Evolutionary conservation across 2,113 vertebrate genomes (phyloP).

Genomic region (Calonectris borealis): DNA sequence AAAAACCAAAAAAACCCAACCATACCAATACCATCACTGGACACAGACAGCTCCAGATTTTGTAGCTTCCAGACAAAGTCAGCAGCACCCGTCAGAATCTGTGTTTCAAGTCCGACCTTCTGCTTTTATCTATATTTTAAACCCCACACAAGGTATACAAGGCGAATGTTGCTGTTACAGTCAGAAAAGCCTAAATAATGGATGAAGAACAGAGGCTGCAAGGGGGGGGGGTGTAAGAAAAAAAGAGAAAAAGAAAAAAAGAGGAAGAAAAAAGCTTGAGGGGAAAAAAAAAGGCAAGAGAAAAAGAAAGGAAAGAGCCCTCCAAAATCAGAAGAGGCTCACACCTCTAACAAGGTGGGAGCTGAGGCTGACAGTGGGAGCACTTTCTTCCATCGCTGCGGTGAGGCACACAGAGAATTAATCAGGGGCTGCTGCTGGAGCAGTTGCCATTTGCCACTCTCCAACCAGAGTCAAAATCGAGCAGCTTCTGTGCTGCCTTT

Average conservation of each 20-base stretch:
- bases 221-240: background rate
- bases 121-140: slow-evolving; percentile 99
- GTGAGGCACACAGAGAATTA: background rate
- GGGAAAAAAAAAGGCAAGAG: background rate
- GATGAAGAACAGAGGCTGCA: slow-evolving; percentile 82
- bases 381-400: background rate
- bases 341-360: background rate
- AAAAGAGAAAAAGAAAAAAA: background rate
- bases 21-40: background rate
- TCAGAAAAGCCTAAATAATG: slow-evolving; percentile 86
- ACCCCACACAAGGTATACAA: slow-evolving; percentile 94
- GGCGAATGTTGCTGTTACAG: slow-evolving; percentile 87
- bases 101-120: slow-evolving; percentile 90
- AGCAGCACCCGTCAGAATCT: slow-evolving; percentile 66
- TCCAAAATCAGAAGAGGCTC: background rate
- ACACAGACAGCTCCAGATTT: slow-evolving; percentile 55
- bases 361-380: background rate
- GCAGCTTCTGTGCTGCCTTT: background rate
- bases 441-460: background rate
- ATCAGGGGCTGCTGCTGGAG: background rate
- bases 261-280: background rate
- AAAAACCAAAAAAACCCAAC: background rate
- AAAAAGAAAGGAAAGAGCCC: background rate
- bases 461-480: rapidly evolving
- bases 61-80: slow-evolving; percentile 74